A percentile compares a stretch with the other conserved stretches of the same genome.
These are phyloP conservation scores for Plodia interpunctella DNA, from an alignment of 1,140 invertebrate genomes.

Conservation along the genomic window DNA sequence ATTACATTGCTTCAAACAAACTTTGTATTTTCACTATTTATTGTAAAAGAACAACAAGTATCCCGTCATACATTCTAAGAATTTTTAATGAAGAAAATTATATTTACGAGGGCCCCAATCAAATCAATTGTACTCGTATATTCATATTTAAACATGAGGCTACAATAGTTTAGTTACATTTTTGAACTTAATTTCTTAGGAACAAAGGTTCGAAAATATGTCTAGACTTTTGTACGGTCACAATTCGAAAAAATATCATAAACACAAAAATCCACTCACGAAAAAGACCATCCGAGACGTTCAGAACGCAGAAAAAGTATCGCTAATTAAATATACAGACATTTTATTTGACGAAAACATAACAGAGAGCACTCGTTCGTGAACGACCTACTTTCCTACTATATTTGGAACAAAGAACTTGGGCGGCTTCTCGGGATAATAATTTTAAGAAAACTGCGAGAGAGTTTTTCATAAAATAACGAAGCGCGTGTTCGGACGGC, in stretches of 20 bases:
- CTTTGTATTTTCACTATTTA: too few species aligned
- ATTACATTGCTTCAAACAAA: too few species aligned
- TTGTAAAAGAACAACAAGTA: too few species aligned
- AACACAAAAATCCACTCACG: not conserved
- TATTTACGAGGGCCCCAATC: too few species aligned
- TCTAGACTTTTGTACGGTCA: too few species aligned
- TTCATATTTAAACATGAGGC: too few species aligned
- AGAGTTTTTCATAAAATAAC: conserved; percentile 46
- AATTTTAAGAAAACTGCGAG: conserved; percentile 48
- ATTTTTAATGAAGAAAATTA: not conserved
- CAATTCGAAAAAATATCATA: too few species aligned
- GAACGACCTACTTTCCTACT: conserved; percentile 28
- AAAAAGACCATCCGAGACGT: not conserved
- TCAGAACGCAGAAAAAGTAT: conserved; percentile 12
- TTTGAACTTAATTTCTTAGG: too few species aligned
- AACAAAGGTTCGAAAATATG: too few species aligned
- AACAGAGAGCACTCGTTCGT: conserved; percentile 30
- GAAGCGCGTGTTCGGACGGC: conserved; percentile 26
- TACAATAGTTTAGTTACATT: too few species aligned
- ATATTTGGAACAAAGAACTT: conserved; percentile 39
- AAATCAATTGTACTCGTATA: too few species aligned
- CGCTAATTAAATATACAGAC: conserved; percentile 37
- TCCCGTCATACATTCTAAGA: not conserved
- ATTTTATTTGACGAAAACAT: conserved; percentile 33
- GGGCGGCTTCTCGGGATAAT: conserved; percentile 38